Evolutionary conservation across 1,140 invertebrate species (phyloP), one percentile per base, ranked within the genome.

Genomic region (Drosophila bifasciata): DNA sequence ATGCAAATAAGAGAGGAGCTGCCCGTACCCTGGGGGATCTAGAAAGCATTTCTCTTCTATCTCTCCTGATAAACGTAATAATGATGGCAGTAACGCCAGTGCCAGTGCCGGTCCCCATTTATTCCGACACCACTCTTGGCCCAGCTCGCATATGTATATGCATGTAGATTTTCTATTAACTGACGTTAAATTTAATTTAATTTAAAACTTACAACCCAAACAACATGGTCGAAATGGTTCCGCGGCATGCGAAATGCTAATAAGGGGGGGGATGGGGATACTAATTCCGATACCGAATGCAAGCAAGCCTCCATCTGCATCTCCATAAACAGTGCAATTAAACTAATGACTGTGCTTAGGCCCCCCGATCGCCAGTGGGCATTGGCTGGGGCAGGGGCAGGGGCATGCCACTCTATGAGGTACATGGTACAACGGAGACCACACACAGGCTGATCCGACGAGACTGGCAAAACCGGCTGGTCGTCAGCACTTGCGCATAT

Each of bases 111-210:
- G 17, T n/a, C 53, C 46, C n/a, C 41, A 17, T 56, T 48, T 41
- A 19, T 17, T 51, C 6, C 49, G 21, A 28, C 49, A 67, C 21
- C 32, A 9, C 11, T 41, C 48, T 17, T 19, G 28, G 13, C 19
- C 32, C 43, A 23, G 28, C 61, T 43, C 7, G n/a, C 58, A 61
- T 55, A 68, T 84, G 55, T 55, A n/a, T n/a, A n/a, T n/a, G n/a
- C n/a, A n/a, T n/a, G n/a, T n/a, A n/a, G n/a, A 62, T 80, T 86
- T 86, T 86, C 81, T 86, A 85, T 85, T 85, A 84, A 51, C 72
- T 63, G 81, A 86, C 79, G 78, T 81, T 81, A 88, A 75, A 86
- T 86, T 86, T 88, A 86, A 86, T 86, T 86, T 86, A 86, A 86
- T 86, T 81, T 81, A 86, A 85, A 86, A 74, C 77, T 66, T 70